These are phyloP conservation scores for Brachystomella parvula DNA, from an alignment of 1,140 invertebrate genomes.

Conservation along the genomic window DNA sequence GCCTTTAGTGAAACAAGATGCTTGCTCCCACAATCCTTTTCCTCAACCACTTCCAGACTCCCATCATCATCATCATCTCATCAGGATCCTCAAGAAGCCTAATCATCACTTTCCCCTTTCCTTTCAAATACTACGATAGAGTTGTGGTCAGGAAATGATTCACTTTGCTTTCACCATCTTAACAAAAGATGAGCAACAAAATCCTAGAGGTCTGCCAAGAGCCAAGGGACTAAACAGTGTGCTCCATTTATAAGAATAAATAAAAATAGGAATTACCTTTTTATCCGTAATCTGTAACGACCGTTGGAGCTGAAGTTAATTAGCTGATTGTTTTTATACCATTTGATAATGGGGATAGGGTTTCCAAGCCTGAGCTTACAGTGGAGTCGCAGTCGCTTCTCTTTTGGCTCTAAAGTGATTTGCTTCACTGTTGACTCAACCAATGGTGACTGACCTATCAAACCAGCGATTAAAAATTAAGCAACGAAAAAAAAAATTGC, in stretches of 20 bases:
- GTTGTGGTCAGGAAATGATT: not conserved
- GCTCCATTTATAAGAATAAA: no score
- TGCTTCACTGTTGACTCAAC: conserved; percentile 30
- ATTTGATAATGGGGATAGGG: conserved; percentile 34
- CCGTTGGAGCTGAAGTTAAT: conserved; percentile 30
- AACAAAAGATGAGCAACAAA: no score
- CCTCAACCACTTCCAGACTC: no score
- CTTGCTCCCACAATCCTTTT: no score
- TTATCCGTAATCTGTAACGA: conserved; percentile 31
- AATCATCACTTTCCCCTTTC: not conserved
- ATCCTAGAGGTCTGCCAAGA: not conserved
- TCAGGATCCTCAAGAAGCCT: not conserved
- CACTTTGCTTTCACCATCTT: no score
- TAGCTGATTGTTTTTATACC: conserved; percentile 36
- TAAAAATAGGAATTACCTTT: conserved; percentile 35
- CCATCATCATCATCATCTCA: no score
- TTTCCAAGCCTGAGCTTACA: conserved; percentile 34
- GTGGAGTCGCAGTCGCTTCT: conserved; percentile 31
- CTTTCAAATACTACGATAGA: no score
- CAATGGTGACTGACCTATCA: conserved; percentile 33
- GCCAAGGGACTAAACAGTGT: not conserved
- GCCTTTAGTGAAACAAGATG: no score
- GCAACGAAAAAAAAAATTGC: conserved; percentile 8
- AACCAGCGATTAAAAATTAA: not conserved
- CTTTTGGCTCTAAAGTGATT: conserved; percentile 29